Evolutionary conservation across 1,140 invertebrate species (phyloP), one percentile per base, ranked within the genome.

Genomic region (Lysiphlebus fabarum): DNA sequence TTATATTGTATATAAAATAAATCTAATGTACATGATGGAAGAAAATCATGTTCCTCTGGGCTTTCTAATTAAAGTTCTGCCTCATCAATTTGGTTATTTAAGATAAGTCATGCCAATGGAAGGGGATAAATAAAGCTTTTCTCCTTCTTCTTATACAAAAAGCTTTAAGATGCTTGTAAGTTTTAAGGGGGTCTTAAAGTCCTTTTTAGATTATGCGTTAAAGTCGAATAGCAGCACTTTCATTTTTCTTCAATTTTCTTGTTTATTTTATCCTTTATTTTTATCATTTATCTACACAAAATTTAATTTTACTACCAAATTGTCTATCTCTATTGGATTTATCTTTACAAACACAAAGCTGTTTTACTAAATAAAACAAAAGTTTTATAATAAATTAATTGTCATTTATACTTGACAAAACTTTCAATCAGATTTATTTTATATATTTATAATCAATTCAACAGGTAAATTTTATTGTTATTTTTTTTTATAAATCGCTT

Each of bases 71-170:
- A 62, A 65, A 62, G 58, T 65, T 65, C 61, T 48, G 58, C 63
- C 63, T 61, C 63, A 65, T 65, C 63, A 65, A 65, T 65, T 65
- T 58, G 57, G 58, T 65, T 65, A 65, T 65, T 65, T 62, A 57
- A 62, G 63, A 62, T 65, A 65, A 65, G 63, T 62, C 58, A n/a
- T n/a, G 60, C 40, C 60, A 47, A 38, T 17, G 9, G 17, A 38
- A 40, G 37, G 17, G 17, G 17, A 4, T 26, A 26, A 26, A 26
- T 26, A 26, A 26, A 26, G 17, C 17, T 26, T 53, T 53, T 54
- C 58, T 36, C 49, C 49, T 51, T 11, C 38, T 40, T 7, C 38
- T 40, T 3, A n/a, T n/a, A 40, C 38, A 40, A 11, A 36, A 42
- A 51, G 49, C 57, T 56, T 62, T 62, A 62, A 62, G 57, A 58